phyloP scores from a whole-genome alignment of 1,140 invertebrate species.

The Drosophila leontia region DNA sequence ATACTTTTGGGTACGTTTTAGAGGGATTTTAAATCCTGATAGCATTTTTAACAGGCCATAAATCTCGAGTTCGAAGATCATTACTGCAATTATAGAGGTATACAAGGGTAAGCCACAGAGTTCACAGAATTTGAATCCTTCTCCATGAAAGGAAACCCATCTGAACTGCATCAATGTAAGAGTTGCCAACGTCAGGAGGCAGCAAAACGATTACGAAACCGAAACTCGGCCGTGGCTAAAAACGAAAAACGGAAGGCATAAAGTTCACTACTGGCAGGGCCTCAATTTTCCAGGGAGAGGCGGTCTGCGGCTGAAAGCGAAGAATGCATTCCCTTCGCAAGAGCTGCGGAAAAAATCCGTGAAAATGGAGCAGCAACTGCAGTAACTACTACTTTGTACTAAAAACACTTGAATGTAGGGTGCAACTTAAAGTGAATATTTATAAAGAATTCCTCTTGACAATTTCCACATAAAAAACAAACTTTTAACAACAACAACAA shows the following conservation, averaged over 20 bases:
- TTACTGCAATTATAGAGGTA: background rate
- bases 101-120: background rate
- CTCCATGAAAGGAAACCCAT: background rate
- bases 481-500: slow-evolving; percentile 4
- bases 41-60: background rate
- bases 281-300: background rate
- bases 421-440: background rate
- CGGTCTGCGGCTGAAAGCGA: background rate
- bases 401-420: no score
- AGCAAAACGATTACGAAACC: background rate
- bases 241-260: background rate
- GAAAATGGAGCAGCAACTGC: background rate
- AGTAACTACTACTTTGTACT: background rate
- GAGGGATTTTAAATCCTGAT: background rate
- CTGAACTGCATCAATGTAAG: background rate
- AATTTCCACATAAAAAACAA: background rate
- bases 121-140: background rate
- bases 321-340: background rate
- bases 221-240: background rate
- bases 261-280: background rate
- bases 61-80: background rate
- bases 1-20: background rate
- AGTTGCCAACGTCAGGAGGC: background rate
- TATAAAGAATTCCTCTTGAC: background rate
- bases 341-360: background rate